Evolutionary conservation across 2,888 invertebrate genomes (phyloP).

Genomic region (Trichopoda pennipes): DNA sequence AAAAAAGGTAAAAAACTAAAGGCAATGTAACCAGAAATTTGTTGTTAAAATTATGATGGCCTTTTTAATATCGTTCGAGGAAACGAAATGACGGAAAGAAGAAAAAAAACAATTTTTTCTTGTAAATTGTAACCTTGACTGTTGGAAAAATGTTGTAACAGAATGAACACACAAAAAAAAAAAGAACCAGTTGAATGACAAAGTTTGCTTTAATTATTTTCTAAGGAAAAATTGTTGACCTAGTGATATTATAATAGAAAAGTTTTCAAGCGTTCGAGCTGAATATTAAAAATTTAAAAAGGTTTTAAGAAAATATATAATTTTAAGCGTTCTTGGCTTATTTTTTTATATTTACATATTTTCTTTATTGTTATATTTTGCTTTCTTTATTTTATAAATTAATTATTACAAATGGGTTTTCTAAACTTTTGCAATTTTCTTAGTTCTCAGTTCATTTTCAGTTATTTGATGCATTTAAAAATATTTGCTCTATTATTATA

Average conservation of each 20-base stretch:
- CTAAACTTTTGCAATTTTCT: neutral
- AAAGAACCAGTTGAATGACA: neutral
- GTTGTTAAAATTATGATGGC: conserved; percentile 49
- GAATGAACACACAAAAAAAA: no score
- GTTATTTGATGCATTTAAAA: neutral
- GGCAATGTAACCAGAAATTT: conserved; percentile 32
- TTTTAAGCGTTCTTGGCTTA: no score
- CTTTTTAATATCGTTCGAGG: conserved; percentile 27
- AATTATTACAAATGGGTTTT: no score
- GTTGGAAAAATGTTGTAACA: neutral
- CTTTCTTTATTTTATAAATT: no score
- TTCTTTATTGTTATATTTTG: no score
- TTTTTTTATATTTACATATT: neutral
- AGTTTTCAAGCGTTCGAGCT: neutral
- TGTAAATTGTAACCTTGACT: conserved; percentile 33
- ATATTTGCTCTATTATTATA: neutral
- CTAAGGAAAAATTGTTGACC: neutral
- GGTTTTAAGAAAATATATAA: no score
- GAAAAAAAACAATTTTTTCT: conserved; percentile 9
- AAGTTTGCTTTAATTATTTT: conserved; percentile 6
- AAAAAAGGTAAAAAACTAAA: neutral
- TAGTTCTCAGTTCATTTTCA: neutral
- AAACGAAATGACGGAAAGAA: conserved; percentile 27
- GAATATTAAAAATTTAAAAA: no score
- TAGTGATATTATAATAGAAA: neutral